Evolutionary conservation across 1,140 invertebrate genomes (phyloP).

Genomic region (Philotrypesis tridentata): DNA sequence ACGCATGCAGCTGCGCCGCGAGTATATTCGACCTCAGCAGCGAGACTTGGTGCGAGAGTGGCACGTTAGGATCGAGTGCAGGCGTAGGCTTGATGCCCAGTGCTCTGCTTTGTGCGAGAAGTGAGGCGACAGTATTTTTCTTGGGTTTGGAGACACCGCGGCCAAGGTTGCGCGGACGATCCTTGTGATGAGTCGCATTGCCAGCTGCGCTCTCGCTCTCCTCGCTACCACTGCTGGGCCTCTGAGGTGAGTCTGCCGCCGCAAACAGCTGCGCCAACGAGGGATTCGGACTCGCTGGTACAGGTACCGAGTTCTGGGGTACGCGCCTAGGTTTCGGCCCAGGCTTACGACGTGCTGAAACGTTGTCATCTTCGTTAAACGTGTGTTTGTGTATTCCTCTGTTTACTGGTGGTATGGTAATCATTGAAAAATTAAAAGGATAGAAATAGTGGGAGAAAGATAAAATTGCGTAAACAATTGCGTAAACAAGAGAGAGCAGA

Average conservation of each 20-base stretch:
- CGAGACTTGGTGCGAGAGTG: constrained; percentile 77
- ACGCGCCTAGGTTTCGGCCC: constrained; percentile 82
- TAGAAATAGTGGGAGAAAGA: too few relatives aligned
- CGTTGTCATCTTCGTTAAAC: background rate
- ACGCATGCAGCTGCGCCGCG: constrained; percentile 74
- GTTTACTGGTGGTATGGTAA: background rate
- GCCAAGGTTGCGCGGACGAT: constrained; percentile 85
- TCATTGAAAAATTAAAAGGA: background rate
- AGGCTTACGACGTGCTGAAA: constrained; percentile 80
- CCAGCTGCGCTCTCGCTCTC: constrained; percentile 76
- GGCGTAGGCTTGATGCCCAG: constrained; percentile 81
- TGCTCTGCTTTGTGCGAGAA: constrained; percentile 87
- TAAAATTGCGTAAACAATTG: too few relatives aligned
- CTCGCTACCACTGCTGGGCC: constrained; percentile 80
- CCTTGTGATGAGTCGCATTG: constrained; percentile 74
- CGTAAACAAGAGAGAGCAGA: background rate
- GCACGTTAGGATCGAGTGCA: constrained; percentile 74
- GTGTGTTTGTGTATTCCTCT: background rate
- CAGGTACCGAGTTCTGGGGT: constrained; percentile 75
- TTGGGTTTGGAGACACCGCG: constrained; percentile 90
- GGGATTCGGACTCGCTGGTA: constrained; percentile 73
- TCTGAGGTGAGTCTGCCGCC: constrained; percentile 76
- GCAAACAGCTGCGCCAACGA: constrained; percentile 75
- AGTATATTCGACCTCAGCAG: constrained; percentile 77
- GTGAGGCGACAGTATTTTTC: constrained; percentile 92